A percentile compares a stretch with the other conserved stretches of the same genome.
Evolutionary conservation across 2,888 invertebrate genomes (phyloP).

Genomic region (Diaperis boleti): DNA sequence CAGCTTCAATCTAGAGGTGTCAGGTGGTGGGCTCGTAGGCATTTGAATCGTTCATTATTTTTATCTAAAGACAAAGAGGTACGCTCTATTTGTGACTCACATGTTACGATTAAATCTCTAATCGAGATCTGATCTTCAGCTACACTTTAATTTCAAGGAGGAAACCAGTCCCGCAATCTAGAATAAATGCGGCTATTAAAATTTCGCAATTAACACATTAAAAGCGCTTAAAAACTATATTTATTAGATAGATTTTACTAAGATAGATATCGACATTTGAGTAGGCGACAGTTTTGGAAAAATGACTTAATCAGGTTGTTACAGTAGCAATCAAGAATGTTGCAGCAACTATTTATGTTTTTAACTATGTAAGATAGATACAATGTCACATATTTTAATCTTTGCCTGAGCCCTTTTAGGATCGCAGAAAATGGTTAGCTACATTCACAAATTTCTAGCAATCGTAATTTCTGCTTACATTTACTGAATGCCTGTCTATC

Average conservation of each 20-base stretch:
- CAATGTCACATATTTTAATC: too few species aligned
- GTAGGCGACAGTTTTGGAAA: neutral
- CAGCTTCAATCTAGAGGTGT: slow-evolving; percentile 48
- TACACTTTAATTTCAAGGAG: slow-evolving; percentile 5
- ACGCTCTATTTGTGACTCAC: slow-evolving; percentile 36
- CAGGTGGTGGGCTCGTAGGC: slow-evolving; percentile 44
- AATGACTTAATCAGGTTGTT: slow-evolving; percentile 4
- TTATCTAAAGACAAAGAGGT: slow-evolving; percentile 48
- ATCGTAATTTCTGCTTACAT: too few species aligned
- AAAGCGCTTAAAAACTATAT: slow-evolving; percentile 1
- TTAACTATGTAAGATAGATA: too few species aligned
- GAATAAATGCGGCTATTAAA: slow-evolving; percentile 24
- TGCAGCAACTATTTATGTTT: too few species aligned
- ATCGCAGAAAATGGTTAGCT: too few species aligned
- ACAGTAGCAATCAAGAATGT: neutral
- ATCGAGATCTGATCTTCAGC: slow-evolving; percentile 25
- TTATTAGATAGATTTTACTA: slow-evolving; percentile 3
- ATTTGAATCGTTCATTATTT: slow-evolving; percentile 51
- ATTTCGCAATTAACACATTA: slow-evolving; percentile 28
- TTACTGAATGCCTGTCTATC: too few species aligned
- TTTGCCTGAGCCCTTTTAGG: too few species aligned
- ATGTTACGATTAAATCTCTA: slow-evolving; percentile 33
- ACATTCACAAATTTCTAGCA: too few species aligned
- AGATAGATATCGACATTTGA: slow-evolving; percentile 9
- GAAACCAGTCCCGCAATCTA: slow-evolving; percentile 18